Percentiles rank a stretch among this genome's conserved stretches.
Evolutionary conservation across 2,888 invertebrate genomes (phyloP).

Genomic region (Bombyx huttoni): DNA sequence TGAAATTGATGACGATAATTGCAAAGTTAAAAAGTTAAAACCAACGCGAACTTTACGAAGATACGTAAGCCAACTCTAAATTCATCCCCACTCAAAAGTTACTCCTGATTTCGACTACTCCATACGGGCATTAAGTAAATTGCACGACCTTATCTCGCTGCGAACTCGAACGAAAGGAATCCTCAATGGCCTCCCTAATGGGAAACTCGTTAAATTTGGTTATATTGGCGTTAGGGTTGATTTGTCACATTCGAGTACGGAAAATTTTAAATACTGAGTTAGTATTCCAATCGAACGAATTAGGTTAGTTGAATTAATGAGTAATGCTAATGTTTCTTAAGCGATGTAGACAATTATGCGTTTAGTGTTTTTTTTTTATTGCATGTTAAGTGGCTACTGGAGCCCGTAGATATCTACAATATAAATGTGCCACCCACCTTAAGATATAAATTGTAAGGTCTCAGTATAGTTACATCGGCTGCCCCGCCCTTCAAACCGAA

Average conservation of each 20-base stretch:
- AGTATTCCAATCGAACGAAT: background rate
- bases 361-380: too few species aligned
- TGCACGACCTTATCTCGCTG: conserved; percentile 4
- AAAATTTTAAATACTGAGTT: background rate
- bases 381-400: too few species aligned
- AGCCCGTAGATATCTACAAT: too few species aligned
- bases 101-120: background rate
- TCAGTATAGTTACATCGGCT: too few species aligned
- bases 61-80: background rate
- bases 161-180: background rate
- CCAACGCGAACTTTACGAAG: background rate
- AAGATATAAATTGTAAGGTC: too few species aligned
- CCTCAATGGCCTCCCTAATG: background rate
- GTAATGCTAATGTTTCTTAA: too few species aligned
- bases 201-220: background rate
- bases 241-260: background rate
- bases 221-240: background rate
- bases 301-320: background rate
- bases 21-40: background rate
- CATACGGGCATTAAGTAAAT: conserved; percentile 2
- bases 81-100: background rate
- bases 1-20: too few species aligned
- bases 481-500: too few species aligned
- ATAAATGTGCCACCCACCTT: too few species aligned
- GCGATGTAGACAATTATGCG: too few species aligned